Percentiles rank a stretch among this genome's conserved stretches.
Conservation (phyloP, 2,888 invertebrate species). For the Drosophila gaucha region DNA sequence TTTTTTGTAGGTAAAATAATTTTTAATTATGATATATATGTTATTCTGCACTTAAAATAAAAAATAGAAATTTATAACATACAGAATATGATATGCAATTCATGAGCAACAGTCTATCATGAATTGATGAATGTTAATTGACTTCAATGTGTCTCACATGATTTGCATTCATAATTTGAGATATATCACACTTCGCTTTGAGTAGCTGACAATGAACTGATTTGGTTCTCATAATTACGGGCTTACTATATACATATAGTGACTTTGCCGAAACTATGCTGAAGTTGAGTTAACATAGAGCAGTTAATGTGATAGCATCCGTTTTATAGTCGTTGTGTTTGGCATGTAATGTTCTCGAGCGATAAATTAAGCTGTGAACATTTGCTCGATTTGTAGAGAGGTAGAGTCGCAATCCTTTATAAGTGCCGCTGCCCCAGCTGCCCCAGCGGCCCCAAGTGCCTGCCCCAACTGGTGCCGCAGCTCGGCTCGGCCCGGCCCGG, state of each 20-base stretch:
- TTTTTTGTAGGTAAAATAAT: too few relatives aligned
- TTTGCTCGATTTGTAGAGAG: slow-evolving; percentile 67
- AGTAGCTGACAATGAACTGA: background rate
- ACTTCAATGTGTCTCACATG: too few relatives aligned
- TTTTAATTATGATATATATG: too few relatives aligned
- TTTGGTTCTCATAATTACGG: background rate
- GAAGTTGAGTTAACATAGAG: slow-evolving; percentile 13
- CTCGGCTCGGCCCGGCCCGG: slow-evolving; percentile 23
- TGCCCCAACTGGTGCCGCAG: slow-evolving; percentile 15
- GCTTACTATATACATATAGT: background rate
- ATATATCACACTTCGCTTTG: too few relatives aligned
- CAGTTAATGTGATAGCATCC: slow-evolving; percentile 33
- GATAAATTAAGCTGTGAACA: slow-evolving; percentile 80
- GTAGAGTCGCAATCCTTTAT: slow-evolving; percentile 45
- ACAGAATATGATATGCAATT: too few relatives aligned
- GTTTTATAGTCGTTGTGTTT: slow-evolving; percentile 34
- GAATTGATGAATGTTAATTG: too few relatives aligned
- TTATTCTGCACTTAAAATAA: too few relatives aligned
- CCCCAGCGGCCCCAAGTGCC: background rate
- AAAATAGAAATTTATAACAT: too few relatives aligned
- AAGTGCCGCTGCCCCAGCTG: slow-evolving; percentile 61
- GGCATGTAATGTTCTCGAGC: slow-evolving; percentile 60
- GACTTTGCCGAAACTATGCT: slow-evolving; percentile 4
- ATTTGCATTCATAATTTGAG: background rate
- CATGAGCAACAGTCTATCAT: too few relatives aligned